These are phyloP conservation scores for Pandemis heparana DNA, from an alignment of 2,888 invertebrate genomes.

Conservation along the genomic window DNA sequence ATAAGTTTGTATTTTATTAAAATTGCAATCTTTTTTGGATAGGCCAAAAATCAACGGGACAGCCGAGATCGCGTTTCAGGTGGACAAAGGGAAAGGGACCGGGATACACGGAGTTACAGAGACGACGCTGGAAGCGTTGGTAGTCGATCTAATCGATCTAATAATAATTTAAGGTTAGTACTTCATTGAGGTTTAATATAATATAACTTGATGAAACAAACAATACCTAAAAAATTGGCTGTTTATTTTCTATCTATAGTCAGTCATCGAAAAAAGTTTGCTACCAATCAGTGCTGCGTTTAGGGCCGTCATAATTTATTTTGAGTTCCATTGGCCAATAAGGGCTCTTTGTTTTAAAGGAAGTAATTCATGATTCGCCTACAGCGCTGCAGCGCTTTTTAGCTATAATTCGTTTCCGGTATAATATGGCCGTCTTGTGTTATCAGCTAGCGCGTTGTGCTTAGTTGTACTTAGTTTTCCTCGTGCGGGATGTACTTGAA, in stretches of 20 bases:
- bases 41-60: constrained; percentile 8
- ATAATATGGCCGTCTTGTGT: constrained; percentile 32
- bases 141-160: constrained; percentile 46
- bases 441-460: constrained; percentile 34
- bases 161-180: constrained; percentile 8
- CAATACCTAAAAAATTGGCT: background rate
- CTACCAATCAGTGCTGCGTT: background rate
- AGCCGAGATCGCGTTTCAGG: background rate
- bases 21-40: background rate
- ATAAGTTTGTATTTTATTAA: background rate
- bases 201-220: too few relatives aligned
- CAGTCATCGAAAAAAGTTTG: background rate
- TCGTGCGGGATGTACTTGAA: constrained; percentile 9
- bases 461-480: constrained; percentile 4
- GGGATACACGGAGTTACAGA: constrained; percentile 28
- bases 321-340: constrained; percentile 13
- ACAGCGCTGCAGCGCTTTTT: constrained; percentile 35
- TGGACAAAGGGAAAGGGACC: constrained; percentile 11
- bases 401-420: constrained; percentile 31
- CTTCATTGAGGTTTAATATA: too few relatives aligned
- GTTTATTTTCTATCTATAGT: background rate
- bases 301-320: constrained; percentile 21
- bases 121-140: constrained; percentile 45
- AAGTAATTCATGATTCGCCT: constrained; percentile 22
- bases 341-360: constrained; percentile 8